A percentile compares a stretch with the other conserved stretches of the same genome.
phyloP scores from a whole-genome alignment of 2,888 invertebrate species.

The Gymnocheta viridis region DNA sequence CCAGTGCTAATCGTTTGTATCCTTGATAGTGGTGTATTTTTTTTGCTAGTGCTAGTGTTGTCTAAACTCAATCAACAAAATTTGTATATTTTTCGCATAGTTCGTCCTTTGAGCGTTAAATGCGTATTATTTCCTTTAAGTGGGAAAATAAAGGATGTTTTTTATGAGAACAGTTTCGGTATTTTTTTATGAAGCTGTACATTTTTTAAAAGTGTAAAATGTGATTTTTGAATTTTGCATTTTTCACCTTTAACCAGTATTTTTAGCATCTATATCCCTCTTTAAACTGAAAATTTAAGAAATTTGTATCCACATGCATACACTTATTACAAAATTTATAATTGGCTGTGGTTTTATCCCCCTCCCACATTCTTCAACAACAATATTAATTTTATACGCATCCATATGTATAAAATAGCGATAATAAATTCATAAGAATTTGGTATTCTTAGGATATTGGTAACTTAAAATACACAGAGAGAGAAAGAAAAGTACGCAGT shows the following conservation, averaged over 20 bases:
- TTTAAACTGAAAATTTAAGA: neutral
- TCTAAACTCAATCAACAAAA: constrained; percentile 68
- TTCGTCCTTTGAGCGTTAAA: constrained; percentile 18
- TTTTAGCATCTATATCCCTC: constrained; percentile 5
- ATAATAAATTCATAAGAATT: constrained; percentile 15
- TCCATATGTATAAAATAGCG: constrained; percentile 5
- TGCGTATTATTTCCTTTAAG: neutral
- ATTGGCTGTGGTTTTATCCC: constrained; percentile 66
- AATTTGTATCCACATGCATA: constrained; percentile 52
- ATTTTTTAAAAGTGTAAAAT: constrained; percentile 21
- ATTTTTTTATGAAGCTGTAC: constrained; percentile 18
- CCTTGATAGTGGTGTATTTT: constrained; percentile 10
- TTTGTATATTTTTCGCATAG: constrained; percentile 54
- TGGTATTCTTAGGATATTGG: constrained; percentile 40
- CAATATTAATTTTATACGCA: constrained; percentile 28
- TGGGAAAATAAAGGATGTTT: constrained; percentile 18
- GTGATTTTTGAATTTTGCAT: constrained; percentile 69
- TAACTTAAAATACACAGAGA: neutral
- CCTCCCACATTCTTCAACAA: constrained; percentile 47
- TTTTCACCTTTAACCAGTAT: constrained; percentile 16
- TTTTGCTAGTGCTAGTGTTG: constrained; percentile 41
- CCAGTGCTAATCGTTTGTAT: neutral
- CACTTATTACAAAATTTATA: constrained; percentile 30
- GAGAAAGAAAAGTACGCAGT: constrained; percentile 21
- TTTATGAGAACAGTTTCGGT: constrained; percentile 31